Percentiles rank a stretch among this genome's conserved stretches.
phyloP scores from a whole-genome alignment of 2,888 invertebrate genomes.

The Acanthosepion pharaonis region DNA sequence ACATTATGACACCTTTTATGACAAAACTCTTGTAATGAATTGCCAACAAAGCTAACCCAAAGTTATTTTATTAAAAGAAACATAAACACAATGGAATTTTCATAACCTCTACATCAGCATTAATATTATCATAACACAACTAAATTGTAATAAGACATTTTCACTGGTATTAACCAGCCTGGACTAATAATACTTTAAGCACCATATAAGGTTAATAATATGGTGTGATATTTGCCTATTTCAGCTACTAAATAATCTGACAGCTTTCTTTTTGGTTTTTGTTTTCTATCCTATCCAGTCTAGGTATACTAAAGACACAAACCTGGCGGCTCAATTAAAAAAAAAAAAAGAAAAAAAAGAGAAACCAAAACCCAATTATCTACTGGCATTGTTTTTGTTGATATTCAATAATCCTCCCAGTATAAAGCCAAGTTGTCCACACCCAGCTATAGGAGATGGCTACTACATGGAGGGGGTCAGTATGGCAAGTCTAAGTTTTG shows the following conservation, averaged over 20 bases:
- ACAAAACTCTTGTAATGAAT: too few species aligned
- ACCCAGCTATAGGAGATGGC: not conserved
- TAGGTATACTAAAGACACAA: not conserved
- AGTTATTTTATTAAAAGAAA: too few species aligned
- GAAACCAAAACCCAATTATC: not conserved
- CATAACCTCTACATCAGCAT: too few species aligned
- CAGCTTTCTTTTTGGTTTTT: not conserved
- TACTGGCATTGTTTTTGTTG: not conserved
- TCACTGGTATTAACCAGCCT: too few species aligned
- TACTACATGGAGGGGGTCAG: not conserved
- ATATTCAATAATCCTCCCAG: not conserved
- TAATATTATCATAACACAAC: too few species aligned
- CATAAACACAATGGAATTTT: too few species aligned
- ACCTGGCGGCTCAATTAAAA: not conserved
- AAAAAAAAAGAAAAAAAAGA: too few species aligned
- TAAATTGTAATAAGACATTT: too few species aligned
- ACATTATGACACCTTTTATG: too few species aligned
- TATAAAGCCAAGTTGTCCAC: not conserved
- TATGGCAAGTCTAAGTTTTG: not conserved
- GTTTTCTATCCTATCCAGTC: not conserved
- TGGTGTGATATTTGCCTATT: not conserved
- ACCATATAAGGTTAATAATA: not conserved
- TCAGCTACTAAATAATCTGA: not conserved
- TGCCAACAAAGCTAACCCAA: too few species aligned
- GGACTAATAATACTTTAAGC: too few species aligned